phyloP scores from a whole-genome alignment of 2,888 invertebrate species.

The Hirtodrosophila histrioides region DNA sequence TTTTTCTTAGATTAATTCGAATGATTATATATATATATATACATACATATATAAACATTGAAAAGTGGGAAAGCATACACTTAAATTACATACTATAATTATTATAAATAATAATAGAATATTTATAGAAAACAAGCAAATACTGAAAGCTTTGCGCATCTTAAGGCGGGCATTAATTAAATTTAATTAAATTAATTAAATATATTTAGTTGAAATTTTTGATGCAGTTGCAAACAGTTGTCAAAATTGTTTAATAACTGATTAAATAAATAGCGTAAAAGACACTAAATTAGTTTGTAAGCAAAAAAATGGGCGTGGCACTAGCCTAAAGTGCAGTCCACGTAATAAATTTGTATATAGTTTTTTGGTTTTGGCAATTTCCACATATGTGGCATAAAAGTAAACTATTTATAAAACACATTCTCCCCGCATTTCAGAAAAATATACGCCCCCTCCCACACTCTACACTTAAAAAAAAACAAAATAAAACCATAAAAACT shows the following conservation, averaged over 20 bases:
- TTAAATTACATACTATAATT: slow-evolving; percentile 51
- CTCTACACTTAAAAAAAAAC: slow-evolving; percentile 11
- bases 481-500: slow-evolving; percentile 34
- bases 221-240: slow-evolving; percentile 27
- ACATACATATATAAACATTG: slow-evolving; percentile 34
- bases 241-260: slow-evolving; percentile 28
- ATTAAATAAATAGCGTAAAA: slow-evolving; percentile 69
- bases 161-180: slow-evolving; percentile 32
- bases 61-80: slow-evolving; percentile 75
- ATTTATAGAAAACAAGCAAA: slow-evolving; percentile 20
- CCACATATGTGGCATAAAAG: slow-evolving; percentile 10
- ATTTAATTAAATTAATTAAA: slow-evolving; percentile 23
- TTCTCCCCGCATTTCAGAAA: slow-evolving; percentile 18
- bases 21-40: slow-evolving; percentile 1
- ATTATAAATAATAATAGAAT: slow-evolving; percentile 22
- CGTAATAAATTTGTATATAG: slow-evolving; percentile 31
- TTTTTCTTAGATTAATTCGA: slow-evolving; percentile 55
- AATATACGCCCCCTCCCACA: neutral
- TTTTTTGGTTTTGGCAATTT: slow-evolving; percentile 6
- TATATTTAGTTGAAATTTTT: slow-evolving; percentile 42
- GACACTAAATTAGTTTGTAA: slow-evolving; percentile 76
- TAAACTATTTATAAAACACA: slow-evolving; percentile 16
- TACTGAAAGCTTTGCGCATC: slow-evolving; percentile 26
- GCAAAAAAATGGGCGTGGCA: slow-evolving; percentile 51
- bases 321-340: slow-evolving; percentile 38